Percentiles rank a stretch among this genome's conserved stretches.
Evolutionary conservation across 1,140 invertebrate species (phyloP).

Genomic region (Drosophila murphyi): DNA sequence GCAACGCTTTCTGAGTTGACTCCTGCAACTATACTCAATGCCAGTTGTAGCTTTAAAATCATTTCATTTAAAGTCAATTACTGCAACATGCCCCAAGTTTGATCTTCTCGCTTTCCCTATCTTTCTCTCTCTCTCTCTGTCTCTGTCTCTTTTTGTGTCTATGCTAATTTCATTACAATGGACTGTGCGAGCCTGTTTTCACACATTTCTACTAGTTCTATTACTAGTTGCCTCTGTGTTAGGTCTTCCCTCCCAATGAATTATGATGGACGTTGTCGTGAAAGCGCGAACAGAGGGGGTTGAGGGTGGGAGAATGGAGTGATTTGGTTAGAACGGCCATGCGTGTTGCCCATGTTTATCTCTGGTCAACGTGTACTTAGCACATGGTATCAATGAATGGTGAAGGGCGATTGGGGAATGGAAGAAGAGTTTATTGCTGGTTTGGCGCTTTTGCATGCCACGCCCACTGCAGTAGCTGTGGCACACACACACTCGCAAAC

Average conservation of each 20-base stretch:
- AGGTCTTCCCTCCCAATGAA: slow-evolving; percentile 54
- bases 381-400: slow-evolving; percentile 56
- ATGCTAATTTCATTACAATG: slow-evolving; percentile 77
- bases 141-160: slow-evolving; percentile 38
- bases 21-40: not conserved
- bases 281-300: slow-evolving; percentile 46
- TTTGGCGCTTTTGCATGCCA: slow-evolving; percentile 72
- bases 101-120: not conserved
- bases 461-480: slow-evolving; percentile 40
- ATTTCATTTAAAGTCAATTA: slow-evolving; percentile 66
- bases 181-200: slow-evolving; percentile 16
- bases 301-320: slow-evolving; percentile 2
- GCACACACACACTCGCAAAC: slow-evolving; percentile 8
- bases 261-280: slow-evolving; percentile 79
- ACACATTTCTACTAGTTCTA: not conserved
- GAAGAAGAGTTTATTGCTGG: slow-evolving; percentile 62
- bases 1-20: slow-evolving; percentile 47
- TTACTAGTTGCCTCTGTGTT: slow-evolving; percentile 1
- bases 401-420: slow-evolving; percentile 14
- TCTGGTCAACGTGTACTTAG: slow-evolving; percentile 66
- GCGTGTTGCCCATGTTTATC: slow-evolving; percentile 73
- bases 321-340: slow-evolving; percentile 26
- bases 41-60: slow-evolving; percentile 7
- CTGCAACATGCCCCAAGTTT: slow-evolving; percentile 57
- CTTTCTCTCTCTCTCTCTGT: not conserved